A percentile compares a stretch with the other conserved stretches of the same genome.
Conservation (phyloP, 2,888 invertebrate genomes). For the Torymus auratus region DNA sequence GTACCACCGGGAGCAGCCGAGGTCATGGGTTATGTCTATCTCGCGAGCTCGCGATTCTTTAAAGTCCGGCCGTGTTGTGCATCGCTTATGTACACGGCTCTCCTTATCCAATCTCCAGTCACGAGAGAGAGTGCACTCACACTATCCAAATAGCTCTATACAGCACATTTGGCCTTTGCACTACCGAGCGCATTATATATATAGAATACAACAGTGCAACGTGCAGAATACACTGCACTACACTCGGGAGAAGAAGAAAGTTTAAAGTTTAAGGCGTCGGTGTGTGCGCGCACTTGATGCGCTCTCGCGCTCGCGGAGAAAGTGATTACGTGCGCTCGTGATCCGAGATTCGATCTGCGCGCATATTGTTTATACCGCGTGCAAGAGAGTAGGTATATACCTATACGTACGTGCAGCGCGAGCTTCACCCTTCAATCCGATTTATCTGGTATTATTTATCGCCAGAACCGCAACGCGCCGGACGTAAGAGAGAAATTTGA, state of each 20-base stretch:
- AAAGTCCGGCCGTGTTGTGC: too few species aligned
- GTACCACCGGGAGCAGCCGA: not conserved
- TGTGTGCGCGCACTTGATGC: slow-evolving; percentile 7
- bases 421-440: too few species aligned
- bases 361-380: not conserved
- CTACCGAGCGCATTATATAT: too few species aligned
- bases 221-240: not conserved
- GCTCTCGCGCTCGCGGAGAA: slow-evolving; percentile 41
- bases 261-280: slow-evolving; percentile 31
- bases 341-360: slow-evolving; percentile 47
- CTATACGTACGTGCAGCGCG: too few species aligned
- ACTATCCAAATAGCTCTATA: too few species aligned
- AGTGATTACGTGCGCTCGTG: slow-evolving; percentile 54
- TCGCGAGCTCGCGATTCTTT: too few species aligned
- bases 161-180: too few species aligned
- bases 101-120: slow-evolving; percentile 28
- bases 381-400: not conserved
- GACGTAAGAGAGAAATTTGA: too few species aligned
- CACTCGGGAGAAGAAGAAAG: slow-evolving; percentile 29
- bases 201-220: not conserved
- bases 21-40: slow-evolving; percentile 44
- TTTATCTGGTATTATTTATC: too few species aligned
- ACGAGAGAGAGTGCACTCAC: slow-evolving; percentile 2
- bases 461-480: too few species aligned
- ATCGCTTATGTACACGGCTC: too few species aligned